Conservation (phyloP, 2,113 vertebrate genomes). For the Crotophaga sulcirostris region DNA sequence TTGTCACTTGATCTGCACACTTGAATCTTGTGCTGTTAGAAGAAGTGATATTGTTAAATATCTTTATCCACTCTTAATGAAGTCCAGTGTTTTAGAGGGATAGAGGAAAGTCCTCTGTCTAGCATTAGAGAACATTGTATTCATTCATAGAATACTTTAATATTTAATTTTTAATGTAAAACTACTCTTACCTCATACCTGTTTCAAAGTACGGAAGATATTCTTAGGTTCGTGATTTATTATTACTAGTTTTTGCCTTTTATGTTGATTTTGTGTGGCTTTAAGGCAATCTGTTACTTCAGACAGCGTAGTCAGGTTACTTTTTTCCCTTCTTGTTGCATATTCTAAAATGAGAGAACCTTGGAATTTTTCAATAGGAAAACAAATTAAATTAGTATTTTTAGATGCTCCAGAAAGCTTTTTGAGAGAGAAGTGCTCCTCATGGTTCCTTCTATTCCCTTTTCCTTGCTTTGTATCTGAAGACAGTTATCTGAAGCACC, state of each 20-base stretch:
- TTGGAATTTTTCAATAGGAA: not conserved
- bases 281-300: accelerated
- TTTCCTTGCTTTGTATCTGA: not conserved
- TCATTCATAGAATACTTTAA: not conserved
- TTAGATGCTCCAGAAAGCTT: not conserved
- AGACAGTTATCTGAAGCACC: not conserved
- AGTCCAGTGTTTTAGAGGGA: not conserved
- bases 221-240: not conserved
- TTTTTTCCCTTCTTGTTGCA: not conserved
- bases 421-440: not conserved
- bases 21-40: not conserved
- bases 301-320: not conserved
- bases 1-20: not conserved
- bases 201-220: not conserved
- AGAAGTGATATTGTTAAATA: not conserved
- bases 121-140: not conserved
- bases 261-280: not conserved
- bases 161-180: not conserved
- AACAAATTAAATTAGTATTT: not conserved
- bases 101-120: not conserved
- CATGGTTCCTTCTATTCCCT: not conserved
- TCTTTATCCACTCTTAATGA: not conserved
- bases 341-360: not conserved
- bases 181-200: not conserved
- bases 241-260: not conserved